These are phyloP conservation scores for Spisula solida DNA, from an alignment of 2,888 invertebrate species.

Conservation along the genomic window DNA sequence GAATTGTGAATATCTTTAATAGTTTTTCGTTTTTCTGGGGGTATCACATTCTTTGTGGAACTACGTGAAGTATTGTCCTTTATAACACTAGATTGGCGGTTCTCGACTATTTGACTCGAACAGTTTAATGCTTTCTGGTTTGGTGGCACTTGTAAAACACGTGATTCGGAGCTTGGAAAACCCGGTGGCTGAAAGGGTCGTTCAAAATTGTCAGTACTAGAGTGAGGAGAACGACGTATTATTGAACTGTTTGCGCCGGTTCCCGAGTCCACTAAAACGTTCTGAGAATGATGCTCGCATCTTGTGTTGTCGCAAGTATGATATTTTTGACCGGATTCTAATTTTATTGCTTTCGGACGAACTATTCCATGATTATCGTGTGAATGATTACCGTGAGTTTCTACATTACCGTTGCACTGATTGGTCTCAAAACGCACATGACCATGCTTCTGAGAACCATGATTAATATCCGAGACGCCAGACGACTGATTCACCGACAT, in stretches of 20 bases:
- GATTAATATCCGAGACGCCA: not conserved
- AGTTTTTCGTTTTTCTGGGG: constrained; percentile 46
- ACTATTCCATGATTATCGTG: constrained; percentile 53
- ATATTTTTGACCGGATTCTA: constrained; percentile 59
- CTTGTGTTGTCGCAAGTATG: constrained; percentile 47
- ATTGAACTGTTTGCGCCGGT: not conserved
- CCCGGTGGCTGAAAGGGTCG: constrained; percentile 9
- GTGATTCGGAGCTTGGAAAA: constrained; percentile 52
- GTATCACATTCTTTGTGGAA: not conserved
- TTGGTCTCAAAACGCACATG: not conserved
- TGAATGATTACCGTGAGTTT: not conserved
- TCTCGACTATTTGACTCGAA: not conserved
- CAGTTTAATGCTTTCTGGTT: constrained; percentile 42
- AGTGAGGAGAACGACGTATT: not conserved
- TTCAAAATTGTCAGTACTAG: constrained; percentile 21
- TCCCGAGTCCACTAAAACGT: not conserved
- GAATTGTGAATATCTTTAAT: constrained; percentile 66
- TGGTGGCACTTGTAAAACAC: constrained; percentile 62
- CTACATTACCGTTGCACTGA: constrained; percentile 7
- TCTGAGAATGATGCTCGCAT: constrained; percentile 31
- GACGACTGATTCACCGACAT: constrained; percentile 49
- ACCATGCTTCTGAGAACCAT: not conserved
- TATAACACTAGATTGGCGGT: constrained; percentile 39
- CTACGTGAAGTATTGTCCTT: constrained; percentile 35
- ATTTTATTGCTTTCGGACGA: constrained; percentile 67